Percentiles rank a stretch among this genome's conserved stretches.
phyloP scores from a whole-genome alignment of 2,113 vertebrate genomes.

The Caranx ignobilis region DNA sequence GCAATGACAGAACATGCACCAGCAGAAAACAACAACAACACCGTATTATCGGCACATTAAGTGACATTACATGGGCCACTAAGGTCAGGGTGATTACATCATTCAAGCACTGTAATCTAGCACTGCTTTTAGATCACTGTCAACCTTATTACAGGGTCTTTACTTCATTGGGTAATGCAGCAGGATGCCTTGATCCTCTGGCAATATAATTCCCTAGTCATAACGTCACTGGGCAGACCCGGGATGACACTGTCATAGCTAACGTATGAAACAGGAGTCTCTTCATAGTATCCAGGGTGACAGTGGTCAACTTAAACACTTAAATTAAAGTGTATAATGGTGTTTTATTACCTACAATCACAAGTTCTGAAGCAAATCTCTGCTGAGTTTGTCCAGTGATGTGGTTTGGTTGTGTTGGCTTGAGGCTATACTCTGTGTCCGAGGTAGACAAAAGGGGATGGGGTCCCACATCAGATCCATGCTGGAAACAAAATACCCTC shows the following conservation, averaged over 20 bases:
- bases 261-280: slow-evolving; percentile 1
- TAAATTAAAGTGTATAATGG: neutral
- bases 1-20: neutral
- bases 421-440: slow-evolving; percentile 43
- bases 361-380: neutral
- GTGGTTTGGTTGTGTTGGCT: slow-evolving; percentile 60
- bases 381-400: neutral
- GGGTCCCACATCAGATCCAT: slow-evolving; percentile 62
- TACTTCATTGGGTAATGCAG: slow-evolving; percentile 62
- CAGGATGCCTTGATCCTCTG: slow-evolving; percentile 41
- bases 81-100: slow-evolving; percentile 28
- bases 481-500: slow-evolving; percentile 66
- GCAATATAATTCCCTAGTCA: slow-evolving; percentile 21
- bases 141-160: slow-evolving; percentile 49
- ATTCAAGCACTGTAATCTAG: slow-evolving; percentile 44
- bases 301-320: neutral
- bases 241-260: neutral
- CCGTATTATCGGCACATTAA: slow-evolving; percentile 24
- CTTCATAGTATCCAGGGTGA: neutral
- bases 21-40: slow-evolving; percentile 35
- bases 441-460: slow-evolving; percentile 58
- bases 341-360: neutral
- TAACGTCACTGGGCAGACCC: slow-evolving; percentile 5
- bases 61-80: slow-evolving; percentile 46
- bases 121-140: slow-evolving; percentile 51